A percentile compares a stretch with the other conserved stretches of the same genome.
phyloP scores from a whole-genome alignment of 1,140 invertebrate species.

The Drosophila carrolli region DNA sequence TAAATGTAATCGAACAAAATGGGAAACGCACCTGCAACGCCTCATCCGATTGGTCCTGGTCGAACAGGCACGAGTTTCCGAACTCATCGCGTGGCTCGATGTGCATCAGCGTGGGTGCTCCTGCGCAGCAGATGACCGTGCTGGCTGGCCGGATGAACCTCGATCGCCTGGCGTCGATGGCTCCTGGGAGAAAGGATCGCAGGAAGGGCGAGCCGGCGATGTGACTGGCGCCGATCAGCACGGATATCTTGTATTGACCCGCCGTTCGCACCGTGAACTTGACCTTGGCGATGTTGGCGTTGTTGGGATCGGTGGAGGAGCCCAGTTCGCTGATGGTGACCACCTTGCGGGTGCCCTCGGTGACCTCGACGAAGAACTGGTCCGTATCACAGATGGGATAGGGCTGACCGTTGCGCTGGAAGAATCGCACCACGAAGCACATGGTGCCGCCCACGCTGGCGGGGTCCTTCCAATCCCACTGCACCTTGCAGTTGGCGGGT shows the following conservation, averaged over 20 bases:
- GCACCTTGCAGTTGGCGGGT: conserved; percentile 92
- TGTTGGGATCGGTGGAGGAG: conserved; percentile 92
- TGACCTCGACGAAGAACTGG: conserved; percentile 93
- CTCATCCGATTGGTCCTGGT: conserved; percentile 86
- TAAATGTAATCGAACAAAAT: too few relatives aligned
- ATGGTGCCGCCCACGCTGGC: conserved; percentile 94
- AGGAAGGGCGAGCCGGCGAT: conserved; percentile 88
- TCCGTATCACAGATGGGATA: conserved; percentile 97
- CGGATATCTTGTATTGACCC: conserved; percentile 94
- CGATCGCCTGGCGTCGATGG: conserved; percentile 93
- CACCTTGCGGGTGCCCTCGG: conserved; percentile 92
- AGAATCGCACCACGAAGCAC: conserved; percentile 95
- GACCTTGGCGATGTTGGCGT: conserved; percentile 93
- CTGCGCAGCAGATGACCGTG: conserved; percentile 93
- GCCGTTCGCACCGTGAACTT: conserved; percentile 96
- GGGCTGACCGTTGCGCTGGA: conserved; percentile 95
- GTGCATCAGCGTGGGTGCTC: conserved; percentile 91
- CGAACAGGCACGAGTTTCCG: conserved; percentile 92
- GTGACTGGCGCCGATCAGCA: conserved; percentile 89
- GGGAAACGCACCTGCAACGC: conserved; percentile 85
- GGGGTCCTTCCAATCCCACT: conserved; percentile 94
- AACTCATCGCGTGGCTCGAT: conserved; percentile 96
- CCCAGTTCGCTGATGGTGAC: conserved; percentile 94
- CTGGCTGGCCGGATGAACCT: conserved; percentile 94
- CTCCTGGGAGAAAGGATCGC: conserved; percentile 88